Percentiles rank a stretch among this genome's conserved stretches.
phyloP scores from a whole-genome alignment of 1,140 invertebrate species.

The Apis laboriosa region DNA sequence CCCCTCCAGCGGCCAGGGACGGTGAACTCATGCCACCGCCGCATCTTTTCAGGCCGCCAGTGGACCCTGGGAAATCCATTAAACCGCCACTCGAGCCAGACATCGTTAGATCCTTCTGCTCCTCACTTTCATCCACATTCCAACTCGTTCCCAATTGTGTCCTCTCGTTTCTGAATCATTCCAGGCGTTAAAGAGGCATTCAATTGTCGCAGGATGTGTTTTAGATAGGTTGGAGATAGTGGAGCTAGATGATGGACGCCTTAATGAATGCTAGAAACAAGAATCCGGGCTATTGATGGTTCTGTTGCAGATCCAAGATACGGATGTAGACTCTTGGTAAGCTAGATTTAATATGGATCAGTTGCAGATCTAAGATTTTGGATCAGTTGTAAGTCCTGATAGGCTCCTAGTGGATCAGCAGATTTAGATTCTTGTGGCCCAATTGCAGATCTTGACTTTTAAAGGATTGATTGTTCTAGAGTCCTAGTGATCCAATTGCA shows the following conservation, averaged over 20 bases:
- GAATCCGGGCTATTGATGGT: neutral
- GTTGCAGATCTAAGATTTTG: no score
- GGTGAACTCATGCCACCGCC: slow-evolving; percentile 81
- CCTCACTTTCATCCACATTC: neutral
- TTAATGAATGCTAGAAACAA: neutral
- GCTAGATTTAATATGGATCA: no score
- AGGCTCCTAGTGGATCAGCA: no score
- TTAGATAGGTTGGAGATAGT: no score
- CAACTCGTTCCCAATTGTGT: neutral
- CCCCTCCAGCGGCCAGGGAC: slow-evolving; percentile 73
- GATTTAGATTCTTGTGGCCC: no score
- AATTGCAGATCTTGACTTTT: no score
- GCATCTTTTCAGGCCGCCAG: slow-evolving; percentile 79
- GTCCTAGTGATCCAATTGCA: no score
- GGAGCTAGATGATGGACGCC: neutral
- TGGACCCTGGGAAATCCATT: slow-evolving; percentile 76
- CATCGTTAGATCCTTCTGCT: slow-evolving; percentile 65
- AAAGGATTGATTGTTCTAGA: no score
- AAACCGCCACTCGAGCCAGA: slow-evolving; percentile 75
- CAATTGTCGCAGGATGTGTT: neutral
- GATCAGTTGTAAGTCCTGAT: no score
- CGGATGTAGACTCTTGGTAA: no score
- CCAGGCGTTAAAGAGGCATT: no score
- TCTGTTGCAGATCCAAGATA: no score
- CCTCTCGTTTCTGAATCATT: neutral